Base-by-base conservation (phyloP, 92 coral and sea anemone genomes). In the Pocillopora meandrina region DNA sequence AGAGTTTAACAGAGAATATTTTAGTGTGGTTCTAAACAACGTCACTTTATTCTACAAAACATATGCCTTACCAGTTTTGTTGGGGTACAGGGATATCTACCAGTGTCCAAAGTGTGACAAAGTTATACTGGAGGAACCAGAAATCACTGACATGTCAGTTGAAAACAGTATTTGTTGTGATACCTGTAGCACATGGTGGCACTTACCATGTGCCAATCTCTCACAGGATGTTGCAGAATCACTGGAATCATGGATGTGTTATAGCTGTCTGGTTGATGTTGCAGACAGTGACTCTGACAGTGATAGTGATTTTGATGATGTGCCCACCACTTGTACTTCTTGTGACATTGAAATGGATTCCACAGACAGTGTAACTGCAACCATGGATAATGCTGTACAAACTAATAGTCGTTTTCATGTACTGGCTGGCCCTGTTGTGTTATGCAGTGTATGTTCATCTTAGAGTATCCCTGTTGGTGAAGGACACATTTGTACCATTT, bases 21-120 rank as follows among this genome's bases (percentile, higher is more conserved):
- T 26, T 26, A 26, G 26, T 26, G 26, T 26, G 26, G 80, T 83
- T 82, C 79, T 82, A 60, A 82, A 87, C 78, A 82, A 74, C 67
- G 68, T 87, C 23, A 82, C 91, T 3, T 65, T 89, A 47, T 83
- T 85, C 74, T 89, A 85, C 83, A 85, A 89, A 65, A 49, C 92
- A 13, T 89, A 55, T 85, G 89, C 85, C 10, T 79, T 85, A 52
- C 86, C 92, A 61, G 84, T 89, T 82, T 61, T 88, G 83, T 83
- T 88, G 61, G 88, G 84, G 65, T 83, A 65, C 79, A 84, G 91
- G 76, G 90, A 87, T 72, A 87, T 87, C 66, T 87, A 52, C 61
- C 63, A 74, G 61, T 87, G 90, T 78, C 90, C 90, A 56, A 87
- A 87, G 78, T 87, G 87, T 64, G 71, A 82, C 34, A 65, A 87